Evolutionary conservation across 2,113 vertebrate species (phyloP).

Genomic region (Uropsilus gracilis): DNA sequence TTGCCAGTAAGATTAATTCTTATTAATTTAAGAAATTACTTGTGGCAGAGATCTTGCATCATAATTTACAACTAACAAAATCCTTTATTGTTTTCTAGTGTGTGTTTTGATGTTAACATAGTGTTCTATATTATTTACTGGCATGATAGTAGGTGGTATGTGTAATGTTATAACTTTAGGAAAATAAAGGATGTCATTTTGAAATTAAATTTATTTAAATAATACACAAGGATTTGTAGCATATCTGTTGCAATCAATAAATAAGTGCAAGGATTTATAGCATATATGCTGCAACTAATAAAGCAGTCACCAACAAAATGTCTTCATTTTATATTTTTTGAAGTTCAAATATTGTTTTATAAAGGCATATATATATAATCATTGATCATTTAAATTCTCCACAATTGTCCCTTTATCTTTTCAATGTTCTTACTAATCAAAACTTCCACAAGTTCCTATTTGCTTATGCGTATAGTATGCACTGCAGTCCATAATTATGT

Average conservation of each 20-base stretch:
- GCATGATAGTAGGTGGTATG: not conserved
- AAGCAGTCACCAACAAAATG: not conserved
- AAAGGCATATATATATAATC: not conserved
- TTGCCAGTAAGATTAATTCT: not conserved
- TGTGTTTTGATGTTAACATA: constrained; percentile 15
- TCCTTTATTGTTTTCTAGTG: not conserved
- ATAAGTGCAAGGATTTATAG: constrained; percentile 10
- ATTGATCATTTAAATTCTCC: constrained; percentile 18
- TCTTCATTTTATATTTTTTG: constrained; percentile 5
- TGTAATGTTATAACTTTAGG: not conserved
- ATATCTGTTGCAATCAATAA: too few relatives aligned
- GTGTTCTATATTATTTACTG: not conserved
- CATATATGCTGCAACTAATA: not conserved
- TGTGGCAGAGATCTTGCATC: not conserved
- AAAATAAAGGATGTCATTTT: constrained; percentile 3
- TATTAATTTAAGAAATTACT: constrained; percentile 57
- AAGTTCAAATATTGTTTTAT: constrained; percentile 33
- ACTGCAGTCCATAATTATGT: not conserved
- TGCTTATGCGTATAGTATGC: not conserved
- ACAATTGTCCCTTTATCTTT: not conserved
- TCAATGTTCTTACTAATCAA: not conserved
- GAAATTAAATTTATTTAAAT: not conserved
- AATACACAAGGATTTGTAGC: not conserved
- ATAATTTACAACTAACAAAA: not conserved
- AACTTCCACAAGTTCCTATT: not conserved